Conservation (phyloP, 2,797 vertebrate species). For the Diplodus puntazzo region DNA sequence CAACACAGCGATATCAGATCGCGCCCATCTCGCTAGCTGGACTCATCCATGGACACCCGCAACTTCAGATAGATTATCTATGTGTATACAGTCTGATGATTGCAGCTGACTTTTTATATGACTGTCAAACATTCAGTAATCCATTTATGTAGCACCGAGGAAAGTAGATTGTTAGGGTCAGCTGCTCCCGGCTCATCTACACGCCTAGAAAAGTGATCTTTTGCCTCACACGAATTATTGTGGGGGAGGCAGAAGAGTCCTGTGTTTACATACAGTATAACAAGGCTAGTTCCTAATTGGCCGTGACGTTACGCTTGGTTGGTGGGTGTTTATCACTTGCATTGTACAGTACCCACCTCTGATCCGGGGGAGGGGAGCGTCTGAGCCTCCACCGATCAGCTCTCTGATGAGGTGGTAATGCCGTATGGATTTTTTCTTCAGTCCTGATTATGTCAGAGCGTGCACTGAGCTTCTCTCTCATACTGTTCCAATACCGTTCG, state of each 20-base stretch:
- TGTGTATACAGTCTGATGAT: neutral
- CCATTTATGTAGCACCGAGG: neutral
- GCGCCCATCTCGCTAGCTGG: neutral
- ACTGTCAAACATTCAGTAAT: neutral
- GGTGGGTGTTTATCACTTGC: constrained; percentile 1
- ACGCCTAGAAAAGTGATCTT: too few relatives aligned
- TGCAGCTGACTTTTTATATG: neutral
- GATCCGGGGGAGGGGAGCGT: neutral
- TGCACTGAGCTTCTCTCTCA: constrained; percentile 28
- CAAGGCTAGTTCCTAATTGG: neutral
- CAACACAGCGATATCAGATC: too few relatives aligned
- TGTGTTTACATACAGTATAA: neutral
- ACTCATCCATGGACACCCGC: neutral
- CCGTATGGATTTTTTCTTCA: constrained; percentile 70
- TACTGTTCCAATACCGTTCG: neutral
- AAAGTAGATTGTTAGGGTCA: neutral
- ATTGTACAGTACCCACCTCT: neutral
- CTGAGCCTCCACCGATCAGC: constrained; percentile 41
- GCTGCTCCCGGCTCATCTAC: constrained; percentile 22
- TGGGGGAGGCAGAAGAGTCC: neutral
- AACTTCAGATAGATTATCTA: neutral
- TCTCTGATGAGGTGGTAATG: constrained; percentile 66
- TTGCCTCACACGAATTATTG: constrained; percentile 10
- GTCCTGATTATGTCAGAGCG: constrained; percentile 50
- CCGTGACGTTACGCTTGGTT: neutral